phyloP scores from a whole-genome alignment of 2,113 vertebrate species.

The Cinclus mexicanus region DNA sequence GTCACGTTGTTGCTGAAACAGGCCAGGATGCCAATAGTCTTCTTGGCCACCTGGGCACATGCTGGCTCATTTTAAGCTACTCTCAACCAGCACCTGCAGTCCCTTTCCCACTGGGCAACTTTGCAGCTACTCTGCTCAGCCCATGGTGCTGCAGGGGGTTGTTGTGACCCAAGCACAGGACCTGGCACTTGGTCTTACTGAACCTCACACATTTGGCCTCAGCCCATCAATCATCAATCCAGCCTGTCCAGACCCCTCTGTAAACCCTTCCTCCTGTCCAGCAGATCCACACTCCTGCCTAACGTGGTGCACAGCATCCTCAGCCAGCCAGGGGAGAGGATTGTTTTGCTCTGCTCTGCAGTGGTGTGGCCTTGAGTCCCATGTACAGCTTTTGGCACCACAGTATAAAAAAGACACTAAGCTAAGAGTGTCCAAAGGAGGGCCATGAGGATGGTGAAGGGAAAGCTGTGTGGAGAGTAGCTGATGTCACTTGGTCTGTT shows the following conservation, averaged over 20 bases:
- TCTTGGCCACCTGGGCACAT: not conserved
- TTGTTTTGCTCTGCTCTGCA: not conserved
- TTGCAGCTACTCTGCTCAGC: not conserved
- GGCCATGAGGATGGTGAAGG: not conserved
- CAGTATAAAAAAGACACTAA: not conserved
- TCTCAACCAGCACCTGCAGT: not conserved
- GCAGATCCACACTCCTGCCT: not conserved
- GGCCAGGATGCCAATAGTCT: not conserved
- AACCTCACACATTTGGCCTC: not conserved
- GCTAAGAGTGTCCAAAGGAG: not conserved
- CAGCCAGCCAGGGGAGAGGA: not conserved
- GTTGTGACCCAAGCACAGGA: not conserved
- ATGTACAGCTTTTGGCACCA: not conserved
- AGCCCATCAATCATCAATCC: not conserved
- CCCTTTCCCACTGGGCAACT: not conserved
- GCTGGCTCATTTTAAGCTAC: not conserved
- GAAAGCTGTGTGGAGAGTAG: not conserved
- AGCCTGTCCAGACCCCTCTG: not conserved
- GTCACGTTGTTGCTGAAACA: not conserved
- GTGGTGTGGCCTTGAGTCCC: not conserved
- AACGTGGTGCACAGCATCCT: not conserved
- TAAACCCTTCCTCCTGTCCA: not conserved
- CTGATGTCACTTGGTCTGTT: not conserved
- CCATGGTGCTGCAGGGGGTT: rapidly evolving
- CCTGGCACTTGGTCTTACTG: not conserved